phyloP scores from a whole-genome alignment of 2,797 vertebrate species.

The Hydrocynus forskahlii region DNA sequence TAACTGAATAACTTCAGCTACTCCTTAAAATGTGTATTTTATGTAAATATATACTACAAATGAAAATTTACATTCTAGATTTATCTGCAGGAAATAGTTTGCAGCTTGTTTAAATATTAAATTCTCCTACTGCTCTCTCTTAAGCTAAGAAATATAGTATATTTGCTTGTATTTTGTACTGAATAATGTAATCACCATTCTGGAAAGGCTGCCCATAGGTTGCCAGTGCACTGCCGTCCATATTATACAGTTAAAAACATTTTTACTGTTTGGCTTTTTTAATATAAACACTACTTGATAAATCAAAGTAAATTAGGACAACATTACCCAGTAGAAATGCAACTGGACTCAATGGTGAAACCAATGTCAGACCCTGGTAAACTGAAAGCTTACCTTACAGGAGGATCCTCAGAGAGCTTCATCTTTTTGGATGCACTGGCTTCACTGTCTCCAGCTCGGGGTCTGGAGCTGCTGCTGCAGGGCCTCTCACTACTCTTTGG shows the following conservation, averaged over 20 bases:
- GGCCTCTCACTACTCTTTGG: conserved; percentile 66
- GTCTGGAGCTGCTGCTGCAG: conserved; percentile 66
- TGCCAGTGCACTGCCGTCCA: no score
- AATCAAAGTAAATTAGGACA: no score
- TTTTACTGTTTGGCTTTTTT: no score
- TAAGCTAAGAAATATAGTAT: no score
- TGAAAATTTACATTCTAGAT: neutral
- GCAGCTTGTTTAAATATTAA: neutral
- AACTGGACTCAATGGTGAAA: neutral
- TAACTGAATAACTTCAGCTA: neutral
- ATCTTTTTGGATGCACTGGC: conserved; percentile 81
- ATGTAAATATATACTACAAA: neutral
- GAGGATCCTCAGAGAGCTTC: conserved; percentile 71
- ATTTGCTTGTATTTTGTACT: no score
- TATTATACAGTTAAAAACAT: no score
- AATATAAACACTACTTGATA: no score
- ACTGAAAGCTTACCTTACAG: conserved; percentile 68
- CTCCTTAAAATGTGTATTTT: neutral
- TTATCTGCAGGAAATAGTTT: neutral
- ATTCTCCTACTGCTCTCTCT: no score
- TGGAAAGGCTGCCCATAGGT: no score
- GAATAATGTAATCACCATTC: no score
- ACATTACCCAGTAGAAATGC: no score
- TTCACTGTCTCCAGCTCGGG: conserved; percentile 69
- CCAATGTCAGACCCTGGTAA: neutral